Percentiles rank a stretch among this genome's conserved stretches.
phyloP scores from a whole-genome alignment of 2,113 vertebrate species.

The Microcebus tavaratra region DNA sequence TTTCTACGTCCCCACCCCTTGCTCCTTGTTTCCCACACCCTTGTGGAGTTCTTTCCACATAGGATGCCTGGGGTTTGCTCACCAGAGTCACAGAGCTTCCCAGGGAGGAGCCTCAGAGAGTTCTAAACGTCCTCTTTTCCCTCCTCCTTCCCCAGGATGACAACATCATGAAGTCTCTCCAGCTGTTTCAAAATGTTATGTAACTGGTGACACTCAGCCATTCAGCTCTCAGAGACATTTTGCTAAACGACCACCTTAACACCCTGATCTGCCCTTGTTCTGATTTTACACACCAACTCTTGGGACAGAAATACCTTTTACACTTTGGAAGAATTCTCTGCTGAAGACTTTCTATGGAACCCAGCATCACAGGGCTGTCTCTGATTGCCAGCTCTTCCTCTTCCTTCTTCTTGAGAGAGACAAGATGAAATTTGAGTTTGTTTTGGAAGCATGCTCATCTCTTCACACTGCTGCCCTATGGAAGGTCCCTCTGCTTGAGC shows the following conservation, averaged over 20 bases:
- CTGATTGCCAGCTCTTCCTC: slow-evolving; percentile 73
- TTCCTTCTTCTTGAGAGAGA: slow-evolving; percentile 66
- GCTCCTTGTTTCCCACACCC: neutral
- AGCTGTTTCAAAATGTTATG: slow-evolving; percentile 98
- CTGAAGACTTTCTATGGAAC: slow-evolving; percentile 77
- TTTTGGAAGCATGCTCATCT: slow-evolving; percentile 86
- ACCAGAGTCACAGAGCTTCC: neutral
- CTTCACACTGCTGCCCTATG: slow-evolving; percentile 68
- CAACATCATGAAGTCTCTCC: slow-evolving; percentile 97
- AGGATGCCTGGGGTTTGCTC: neutral
- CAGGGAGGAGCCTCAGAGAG: neutral
- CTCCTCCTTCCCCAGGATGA: slow-evolving; percentile 89
- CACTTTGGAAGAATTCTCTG: slow-evolving; percentile 72
- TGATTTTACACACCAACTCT: slow-evolving; percentile 70
- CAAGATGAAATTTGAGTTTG: slow-evolving; percentile 73
- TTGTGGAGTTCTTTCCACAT: neutral
- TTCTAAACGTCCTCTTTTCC: slow-evolving; percentile 47
- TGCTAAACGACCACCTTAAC: slow-evolving; percentile 63
- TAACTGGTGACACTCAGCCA: slow-evolving; percentile 75
- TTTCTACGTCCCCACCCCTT: neutral
- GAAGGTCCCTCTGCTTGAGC: slow-evolving; percentile 79
- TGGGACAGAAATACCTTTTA: slow-evolving; percentile 81
- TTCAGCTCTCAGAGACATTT: slow-evolving; percentile 75
- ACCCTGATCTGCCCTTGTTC: slow-evolving; percentile 50
- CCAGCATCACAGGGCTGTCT: slow-evolving; percentile 72